Percentiles rank a stretch among this genome's conserved stretches.
Evolutionary conservation across 2,797 vertebrate species (phyloP).

Genomic region (Pagetopsis macropterus): DNA sequence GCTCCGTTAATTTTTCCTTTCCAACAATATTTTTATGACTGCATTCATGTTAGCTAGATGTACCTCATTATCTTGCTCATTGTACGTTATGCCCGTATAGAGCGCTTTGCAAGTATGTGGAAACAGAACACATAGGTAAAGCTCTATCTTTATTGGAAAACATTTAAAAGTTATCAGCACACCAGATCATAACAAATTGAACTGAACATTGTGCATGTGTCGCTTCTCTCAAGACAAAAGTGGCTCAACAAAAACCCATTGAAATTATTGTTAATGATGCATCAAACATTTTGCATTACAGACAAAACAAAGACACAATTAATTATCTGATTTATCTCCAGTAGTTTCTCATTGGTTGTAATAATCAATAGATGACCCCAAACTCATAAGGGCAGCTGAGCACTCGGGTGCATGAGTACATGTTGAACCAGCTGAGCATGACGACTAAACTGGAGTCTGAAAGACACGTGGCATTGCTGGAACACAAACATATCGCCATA

Average conservation of each 20-base stretch:
- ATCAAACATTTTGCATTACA: not conserved
- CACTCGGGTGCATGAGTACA: constrained; percentile 15
- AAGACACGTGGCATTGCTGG: not conserved
- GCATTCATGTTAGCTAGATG: too few species aligned
- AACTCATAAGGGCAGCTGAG: constrained; percentile 1
- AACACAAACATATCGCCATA: not conserved
- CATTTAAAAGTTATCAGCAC: too few species aligned
- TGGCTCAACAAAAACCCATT: not conserved
- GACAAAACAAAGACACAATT: not conserved
- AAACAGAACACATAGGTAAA: too few species aligned
- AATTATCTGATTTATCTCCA: not conserved
- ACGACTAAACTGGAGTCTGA: not conserved
- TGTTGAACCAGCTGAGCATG: constrained; percentile 15
- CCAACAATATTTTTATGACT: too few species aligned
- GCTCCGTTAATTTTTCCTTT: too few species aligned
- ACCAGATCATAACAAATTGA: too few species aligned
- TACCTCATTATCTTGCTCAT: too few species aligned
- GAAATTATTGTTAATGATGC: constrained; percentile 2
- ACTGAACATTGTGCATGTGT: too few species aligned
- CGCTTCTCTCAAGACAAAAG: not conserved
- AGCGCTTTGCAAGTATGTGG: too few species aligned
- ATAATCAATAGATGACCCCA: constrained; percentile 30
- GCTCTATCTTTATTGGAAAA: too few species aligned
- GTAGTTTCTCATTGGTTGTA: constrained; percentile 36
- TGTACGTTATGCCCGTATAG: too few species aligned